Evolutionary conservation across 2,888 invertebrate genomes (phyloP), one percentile per base, ranked within the genome.

Genomic region (Luperina nickerlii): DNA sequence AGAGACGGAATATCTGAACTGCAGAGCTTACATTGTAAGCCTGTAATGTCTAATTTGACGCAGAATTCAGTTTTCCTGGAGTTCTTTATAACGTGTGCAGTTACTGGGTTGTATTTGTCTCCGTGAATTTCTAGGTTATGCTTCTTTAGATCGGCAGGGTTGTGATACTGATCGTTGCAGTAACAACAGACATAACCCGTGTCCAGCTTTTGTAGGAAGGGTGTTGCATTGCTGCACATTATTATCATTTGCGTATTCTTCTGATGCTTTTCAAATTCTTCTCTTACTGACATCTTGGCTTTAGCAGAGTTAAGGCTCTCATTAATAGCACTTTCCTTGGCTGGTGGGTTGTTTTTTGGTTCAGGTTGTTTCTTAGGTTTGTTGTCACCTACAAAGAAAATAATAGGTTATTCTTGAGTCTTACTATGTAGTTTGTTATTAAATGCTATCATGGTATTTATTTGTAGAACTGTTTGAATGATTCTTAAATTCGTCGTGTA

Each of bases 141-240:
- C 42, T 81, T 78, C 84, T 95, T 95, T 2, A 95, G 87, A 20
- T 93, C 91, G 0, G 88, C 88, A 0, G 95, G 92, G 32, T 92
- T 89, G 11, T 88, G 88, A 66, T 87, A 95, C 54, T 93, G 90
- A 13, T 91, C 86, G 0, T 88, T 75, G 77, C 96, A 96, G 82
- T 94, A 95, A 24, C 93, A 92, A 83, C 96, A 96, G 5, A 90
- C 85, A 78, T 94, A 96, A 0, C 94, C 94, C 0, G 90, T 89
- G 9, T 93, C 92, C 0, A 91, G 90, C 20, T 91, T 89, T 68
- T 93, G 90, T 32, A 92, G 89, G n/a, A 96, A 94, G 0, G 95
- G 95, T 0, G 96, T 95, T 0, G 95, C 95, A 77, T 95, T 96
- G 0, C 95, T 93, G 76, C 90, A 90, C 9, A 89, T 84, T 8